Evolutionary conservation across 2,888 invertebrate species (phyloP), one percentile per base, ranked within the genome.

Genomic region (Andrena haemorrhoa): DNA sequence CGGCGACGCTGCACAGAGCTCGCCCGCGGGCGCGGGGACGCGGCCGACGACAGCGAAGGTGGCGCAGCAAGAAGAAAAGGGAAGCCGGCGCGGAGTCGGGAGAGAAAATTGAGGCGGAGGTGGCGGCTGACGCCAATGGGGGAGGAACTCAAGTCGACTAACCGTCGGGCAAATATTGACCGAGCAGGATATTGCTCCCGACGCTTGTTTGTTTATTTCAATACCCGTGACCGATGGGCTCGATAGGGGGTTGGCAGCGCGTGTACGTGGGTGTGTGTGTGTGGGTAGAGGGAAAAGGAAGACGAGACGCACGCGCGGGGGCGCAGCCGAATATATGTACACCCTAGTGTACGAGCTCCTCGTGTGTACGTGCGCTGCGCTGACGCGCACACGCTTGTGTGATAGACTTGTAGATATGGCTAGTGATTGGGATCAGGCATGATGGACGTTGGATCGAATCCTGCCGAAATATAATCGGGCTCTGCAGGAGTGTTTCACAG

Each of bases 191-290:
- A 93, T 93, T 93, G 93, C 93, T 93, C 93, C 93, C 92, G 90
- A 93, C 93, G 93, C 92, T 90, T 93, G 93, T 93, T 92, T 93
- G 93, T 93, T 93, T 93, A 93, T 93, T 93, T 93, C 93, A 92
- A 92, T 93, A 91, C 91, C 87, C 89, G 88, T 93, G 93, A 92
- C 92, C 93, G 91, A 92, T 90, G 91, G 90, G 88, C 89, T 85
- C 88, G 85, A 84, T 80, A 82, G 84, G 83, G 83, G 85, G 83
- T 79, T 75, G 64, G 73, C 82, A 35, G 53, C 53, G 20, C 31
- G 80, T 86, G 65, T 78, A 80, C 76, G 63, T 70, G 75, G 41
- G 41, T 10, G 88, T 20, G 41, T 5, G 41, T 41, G 41, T 41
- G 5, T 4, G 41, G 41, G 41, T 5, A 5, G 41, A 41, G 70